Base-by-base conservation (phyloP, 2,797 vertebrate species). In the Phylloscopus collybita region DNA sequence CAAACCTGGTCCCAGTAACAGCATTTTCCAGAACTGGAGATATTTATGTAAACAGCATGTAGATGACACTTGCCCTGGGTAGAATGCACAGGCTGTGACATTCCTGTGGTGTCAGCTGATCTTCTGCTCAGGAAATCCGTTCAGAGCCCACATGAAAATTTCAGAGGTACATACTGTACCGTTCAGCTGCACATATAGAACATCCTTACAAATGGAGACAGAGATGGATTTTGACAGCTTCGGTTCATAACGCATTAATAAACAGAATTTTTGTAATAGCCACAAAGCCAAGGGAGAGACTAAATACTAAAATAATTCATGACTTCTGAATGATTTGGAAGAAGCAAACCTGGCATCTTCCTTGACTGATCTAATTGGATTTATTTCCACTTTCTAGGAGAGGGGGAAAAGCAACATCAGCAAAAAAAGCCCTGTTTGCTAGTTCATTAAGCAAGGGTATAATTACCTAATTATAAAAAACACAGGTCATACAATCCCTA, bases 151-250 rank as follows among this genome's bases (percentile, higher is more conserved):
- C 72, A 72, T 17, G 65, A 51, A 94, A 92, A 93, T 90, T 60
- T 59, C 51, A 67, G 44, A 36, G 49, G 59, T 16, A 54, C 62
- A 71, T 10, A 40, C 30, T 57, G 64, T 19, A 32, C 54, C 16
- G 8, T 26, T 93, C 83, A 84, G 66, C 62, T 71, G 82, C 74
- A 81, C 45, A 74, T 11, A 53, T 2, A 40, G 13, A 81, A 85
- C 71, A 36, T 40, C 50, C 85, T 85, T 8, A 29, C 34, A 89
- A 78, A 93, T 9, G 22, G 61, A 88, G 59, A 91, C 62, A 36
- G 61, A 80, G 56, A 95, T 53, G n/a, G 18, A 23, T 83, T 85
- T 82, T 80, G 86, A 87, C 69, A 87, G 51, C 76, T 79, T 84
- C 0, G 0, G 60, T 73, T 91, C 23, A 1, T 66, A 80, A 51